Percentiles rank a stretch among this genome's conserved stretches.
phyloP scores from a whole-genome alignment of 1,140 invertebrate species.

The Aphelinus certus region DNA sequence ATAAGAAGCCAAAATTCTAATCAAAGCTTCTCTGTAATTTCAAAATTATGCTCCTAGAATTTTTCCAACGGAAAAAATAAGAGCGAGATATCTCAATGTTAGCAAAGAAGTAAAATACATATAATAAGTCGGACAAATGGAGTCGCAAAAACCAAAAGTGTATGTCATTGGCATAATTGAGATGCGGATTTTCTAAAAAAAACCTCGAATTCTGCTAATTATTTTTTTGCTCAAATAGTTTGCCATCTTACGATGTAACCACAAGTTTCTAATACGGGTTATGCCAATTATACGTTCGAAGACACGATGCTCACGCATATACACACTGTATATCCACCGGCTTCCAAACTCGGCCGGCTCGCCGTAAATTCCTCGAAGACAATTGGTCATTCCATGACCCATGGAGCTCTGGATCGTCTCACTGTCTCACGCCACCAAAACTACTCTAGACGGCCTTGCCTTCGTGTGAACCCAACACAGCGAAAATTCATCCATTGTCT shows the following conservation, averaged over 20 bases:
- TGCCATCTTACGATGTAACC: slow-evolving; percentile 11
- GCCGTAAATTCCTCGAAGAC: slow-evolving; percentile 25
- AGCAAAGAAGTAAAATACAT: too few relatives aligned
- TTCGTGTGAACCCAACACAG: slow-evolving; percentile 20
- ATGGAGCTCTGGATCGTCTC: slow-evolving; percentile 8
- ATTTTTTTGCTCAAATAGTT: too few relatives aligned
- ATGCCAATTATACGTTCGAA: slow-evolving; percentile 39
- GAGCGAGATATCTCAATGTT: too few relatives aligned
- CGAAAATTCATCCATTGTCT: neutral
- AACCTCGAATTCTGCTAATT: too few relatives aligned
- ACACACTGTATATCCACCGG: neutral
- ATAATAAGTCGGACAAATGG: too few relatives aligned
- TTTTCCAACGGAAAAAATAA: too few relatives aligned
- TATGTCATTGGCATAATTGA: too few relatives aligned
- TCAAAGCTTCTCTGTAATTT: too few relatives aligned
- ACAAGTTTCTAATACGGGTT: slow-evolving; percentile 32
- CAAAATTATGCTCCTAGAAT: too few relatives aligned
- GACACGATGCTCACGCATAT: slow-evolving; percentile 22
- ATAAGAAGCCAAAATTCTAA: too few relatives aligned
- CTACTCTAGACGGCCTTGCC: neutral
- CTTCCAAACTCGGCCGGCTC: neutral
- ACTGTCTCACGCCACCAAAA: slow-evolving; percentile 33
- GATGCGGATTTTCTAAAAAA: too few relatives aligned
- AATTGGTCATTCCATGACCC: slow-evolving; percentile 27
- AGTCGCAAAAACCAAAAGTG: too few relatives aligned